Evolutionary conservation across 2,113 vertebrate genomes (phyloP).

Genomic region (Equus quagga): DNA sequence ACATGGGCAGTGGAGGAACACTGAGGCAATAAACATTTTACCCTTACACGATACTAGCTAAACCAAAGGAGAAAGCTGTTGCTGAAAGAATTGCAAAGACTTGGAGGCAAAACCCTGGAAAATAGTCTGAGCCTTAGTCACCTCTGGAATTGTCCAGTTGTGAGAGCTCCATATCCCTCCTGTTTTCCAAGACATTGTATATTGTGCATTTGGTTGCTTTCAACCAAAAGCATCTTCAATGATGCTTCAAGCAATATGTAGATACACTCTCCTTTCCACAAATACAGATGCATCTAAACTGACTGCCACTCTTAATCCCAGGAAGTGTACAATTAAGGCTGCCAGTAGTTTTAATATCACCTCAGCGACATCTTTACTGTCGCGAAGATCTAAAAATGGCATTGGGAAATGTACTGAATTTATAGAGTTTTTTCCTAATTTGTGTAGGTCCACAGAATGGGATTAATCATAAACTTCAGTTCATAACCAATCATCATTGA

Average conservation of each 20-base stretch:
- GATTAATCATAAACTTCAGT: neutral
- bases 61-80: neutral
- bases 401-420: neutral
- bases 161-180: neutral
- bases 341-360: neutral
- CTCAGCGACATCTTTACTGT: neutral
- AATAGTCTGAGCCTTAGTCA: neutral
- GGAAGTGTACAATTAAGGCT: neutral
- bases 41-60: neutral
- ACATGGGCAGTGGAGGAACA: neutral
- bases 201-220: neutral
- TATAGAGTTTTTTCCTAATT: neutral
- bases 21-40: neutral
- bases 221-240: neutral
- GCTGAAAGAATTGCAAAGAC: neutral
- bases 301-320: neutral
- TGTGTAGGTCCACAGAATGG: neutral
- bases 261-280: neutral
- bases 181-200: neutral
- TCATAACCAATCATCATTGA: neutral
- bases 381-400: neutral
- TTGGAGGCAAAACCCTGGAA: neutral
- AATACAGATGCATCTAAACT: neutral
- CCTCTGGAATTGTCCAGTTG: neutral
- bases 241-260: neutral